Percentiles rank a stretch among this genome's conserved stretches.
Evolutionary conservation across 2,797 vertebrate genomes (phyloP).

Genomic region (Chrysocyon brachyurus): DNA sequence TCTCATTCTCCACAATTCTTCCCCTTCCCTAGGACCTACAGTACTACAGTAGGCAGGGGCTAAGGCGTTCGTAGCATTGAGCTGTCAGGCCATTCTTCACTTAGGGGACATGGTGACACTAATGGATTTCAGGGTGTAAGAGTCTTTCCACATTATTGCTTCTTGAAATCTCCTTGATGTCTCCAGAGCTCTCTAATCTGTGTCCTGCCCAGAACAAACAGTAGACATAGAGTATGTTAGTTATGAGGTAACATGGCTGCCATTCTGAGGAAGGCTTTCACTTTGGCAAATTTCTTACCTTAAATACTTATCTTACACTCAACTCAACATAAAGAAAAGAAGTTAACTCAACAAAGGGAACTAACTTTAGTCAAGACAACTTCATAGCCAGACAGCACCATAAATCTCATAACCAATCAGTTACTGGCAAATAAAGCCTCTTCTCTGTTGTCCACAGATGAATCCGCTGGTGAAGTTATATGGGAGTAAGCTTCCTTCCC

Average conservation of each 20-base stretch:
- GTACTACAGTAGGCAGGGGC: neutral
- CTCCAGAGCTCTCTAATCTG: constrained; percentile 31
- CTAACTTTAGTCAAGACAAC: constrained; percentile 80
- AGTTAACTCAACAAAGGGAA: constrained; percentile 85
- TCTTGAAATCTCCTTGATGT: constrained; percentile 24
- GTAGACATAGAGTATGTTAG: neutral
- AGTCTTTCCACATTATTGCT: constrained; percentile 1
- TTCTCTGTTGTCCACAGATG: constrained; percentile 24
- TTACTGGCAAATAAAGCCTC: constrained; percentile 84
- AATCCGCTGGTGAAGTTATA: neutral
- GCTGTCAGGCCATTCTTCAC: constrained; percentile 11
- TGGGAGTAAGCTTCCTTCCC: neutral
- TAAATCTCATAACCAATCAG: constrained; percentile 85
- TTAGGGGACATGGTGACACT: neutral
- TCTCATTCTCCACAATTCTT: neutral
- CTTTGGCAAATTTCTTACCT: constrained; percentile 24
- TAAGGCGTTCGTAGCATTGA: neutral
- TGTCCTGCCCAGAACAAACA: neutral
- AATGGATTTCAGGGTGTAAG: neutral
- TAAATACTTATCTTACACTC: constrained; percentile 60
- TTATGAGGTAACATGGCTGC: neutral
- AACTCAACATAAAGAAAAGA: constrained; percentile 80
- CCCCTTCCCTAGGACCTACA: neutral
- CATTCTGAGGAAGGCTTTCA: neutral
- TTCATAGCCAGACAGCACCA: constrained; percentile 81